A percentile compares a stretch with the other conserved stretches of the same genome.
Conservation (phyloP, 2,888 invertebrate species). For the Trachelus troglodyta region DNA sequence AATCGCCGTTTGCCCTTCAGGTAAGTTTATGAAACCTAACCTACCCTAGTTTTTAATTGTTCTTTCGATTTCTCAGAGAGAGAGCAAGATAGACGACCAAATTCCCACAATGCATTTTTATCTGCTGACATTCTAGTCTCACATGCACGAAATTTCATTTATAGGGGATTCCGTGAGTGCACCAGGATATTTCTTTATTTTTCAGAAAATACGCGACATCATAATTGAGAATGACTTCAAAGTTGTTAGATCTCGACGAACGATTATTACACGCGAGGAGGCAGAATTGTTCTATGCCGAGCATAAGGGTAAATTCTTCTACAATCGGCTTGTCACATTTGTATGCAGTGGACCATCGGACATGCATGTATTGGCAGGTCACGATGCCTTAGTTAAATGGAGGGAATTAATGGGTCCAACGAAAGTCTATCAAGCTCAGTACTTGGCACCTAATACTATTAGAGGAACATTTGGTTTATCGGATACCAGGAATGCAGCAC, state of each 20-base stretch:
- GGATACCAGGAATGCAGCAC: constrained; percentile 94
- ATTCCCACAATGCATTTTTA: no score
- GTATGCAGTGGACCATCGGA: constrained; percentile 90
- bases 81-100: no score
- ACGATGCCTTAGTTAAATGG: constrained; percentile 85
- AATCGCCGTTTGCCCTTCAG: constrained; percentile 78
- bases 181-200: constrained; percentile 30
- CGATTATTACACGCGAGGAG: constrained; percentile 71
- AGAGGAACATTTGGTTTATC: constrained; percentile 89
- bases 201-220: constrained; percentile 74
- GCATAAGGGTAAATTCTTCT: constrained; percentile 86
- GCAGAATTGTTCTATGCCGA: constrained; percentile 85
- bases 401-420: constrained; percentile 90
- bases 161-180: constrained; percentile 3
- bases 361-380: constrained; percentile 80
- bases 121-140: no score
- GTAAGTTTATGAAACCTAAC: constrained; percentile 46
- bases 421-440: constrained; percentile 84
- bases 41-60: background rate
- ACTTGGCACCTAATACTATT: constrained; percentile 80
- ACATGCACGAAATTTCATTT: no score
- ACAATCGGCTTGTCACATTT: constrained; percentile 81
- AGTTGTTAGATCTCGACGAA: constrained; percentile 76
- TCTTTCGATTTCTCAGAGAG: no score
- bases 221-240: constrained; percentile 78